Percentiles rank a stretch among this genome's conserved stretches.
These are phyloP conservation scores for Myioborus miniatus DNA, from an alignment of 2,797 vertebrate species.

Conservation along the genomic window DNA sequence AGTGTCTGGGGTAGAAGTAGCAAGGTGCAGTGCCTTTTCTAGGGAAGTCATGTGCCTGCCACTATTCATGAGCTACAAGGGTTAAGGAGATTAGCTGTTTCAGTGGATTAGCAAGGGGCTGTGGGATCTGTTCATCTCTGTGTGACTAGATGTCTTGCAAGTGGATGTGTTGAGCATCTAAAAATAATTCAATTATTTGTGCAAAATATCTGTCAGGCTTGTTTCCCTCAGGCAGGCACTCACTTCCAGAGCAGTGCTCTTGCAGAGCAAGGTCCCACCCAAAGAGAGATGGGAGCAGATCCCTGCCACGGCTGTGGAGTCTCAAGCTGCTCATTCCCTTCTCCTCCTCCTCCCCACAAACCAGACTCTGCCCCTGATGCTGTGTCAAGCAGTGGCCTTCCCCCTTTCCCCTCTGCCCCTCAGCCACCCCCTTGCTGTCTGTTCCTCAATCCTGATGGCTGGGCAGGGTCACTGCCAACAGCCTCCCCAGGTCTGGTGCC, in stretches of 20 bases:
- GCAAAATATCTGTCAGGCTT: conserved; percentile 46
- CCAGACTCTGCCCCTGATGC: background rate
- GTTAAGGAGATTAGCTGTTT: conserved; percentile 53
- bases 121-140: background rate
- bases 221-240: background rate
- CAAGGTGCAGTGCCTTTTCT: background rate
- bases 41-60: background rate
- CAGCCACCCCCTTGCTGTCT: background rate
- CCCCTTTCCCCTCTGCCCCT: background rate
- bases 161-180: conserved; percentile 47
- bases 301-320: accelerated
- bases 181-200: conserved; percentile 61
- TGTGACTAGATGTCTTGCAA: conserved; percentile 25
- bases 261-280: background rate
- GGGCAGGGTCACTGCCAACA: background rate
- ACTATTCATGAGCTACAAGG: background rate
- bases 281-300: background rate
- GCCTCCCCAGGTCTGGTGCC: background rate
- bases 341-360: background rate
- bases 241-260: background rate
- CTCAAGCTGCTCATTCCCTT: accelerated
- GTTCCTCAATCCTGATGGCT: accelerated
- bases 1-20: background rate
- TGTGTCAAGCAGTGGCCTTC: background rate
- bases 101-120: conserved; percentile 23